Evolutionary conservation across 2,888 invertebrate genomes (phyloP).

Genomic region (Rhodophaea formosa): DNA sequence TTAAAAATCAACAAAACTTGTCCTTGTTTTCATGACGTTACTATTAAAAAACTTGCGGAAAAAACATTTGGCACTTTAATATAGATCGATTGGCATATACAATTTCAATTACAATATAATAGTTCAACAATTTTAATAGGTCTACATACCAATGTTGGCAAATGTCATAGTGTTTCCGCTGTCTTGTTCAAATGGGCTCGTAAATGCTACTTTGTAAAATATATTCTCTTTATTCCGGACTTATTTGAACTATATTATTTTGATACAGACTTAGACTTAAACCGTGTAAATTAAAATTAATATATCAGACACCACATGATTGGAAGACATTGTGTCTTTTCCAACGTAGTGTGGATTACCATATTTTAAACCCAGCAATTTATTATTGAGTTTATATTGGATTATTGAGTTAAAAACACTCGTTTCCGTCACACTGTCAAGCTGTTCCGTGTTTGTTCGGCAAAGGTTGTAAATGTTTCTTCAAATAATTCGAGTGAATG

Average conservation of each 20-base stretch:
- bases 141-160: conserved; percentile 2
- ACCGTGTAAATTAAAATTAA: neutral
- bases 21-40: neutral
- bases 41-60: neutral
- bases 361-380: no score
- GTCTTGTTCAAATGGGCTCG: neutral
- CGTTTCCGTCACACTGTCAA: neutral
- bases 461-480: conserved; percentile 6
- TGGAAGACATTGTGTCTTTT: no score
- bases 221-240: neutral
- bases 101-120: conserved; percentile 7
- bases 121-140: conserved; percentile 13
- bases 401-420: no score
- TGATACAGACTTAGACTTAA: neutral
- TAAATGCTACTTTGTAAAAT: neutral
- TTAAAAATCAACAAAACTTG: neutral
- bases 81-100: neutral
- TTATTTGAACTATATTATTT: neutral
- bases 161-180: conserved; percentile 18
- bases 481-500: conserved; percentile 2
- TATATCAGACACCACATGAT: no score
- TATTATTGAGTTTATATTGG: no score
- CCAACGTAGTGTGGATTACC: no score
- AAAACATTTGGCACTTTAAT: neutral
- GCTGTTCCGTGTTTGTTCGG: neutral